Percentiles rank a stretch among this genome's conserved stretches.
These are phyloP conservation scores for Podarcis siculus DNA, from an alignment of 2,797 vertebrate species.

Conservation along the genomic window DNA sequence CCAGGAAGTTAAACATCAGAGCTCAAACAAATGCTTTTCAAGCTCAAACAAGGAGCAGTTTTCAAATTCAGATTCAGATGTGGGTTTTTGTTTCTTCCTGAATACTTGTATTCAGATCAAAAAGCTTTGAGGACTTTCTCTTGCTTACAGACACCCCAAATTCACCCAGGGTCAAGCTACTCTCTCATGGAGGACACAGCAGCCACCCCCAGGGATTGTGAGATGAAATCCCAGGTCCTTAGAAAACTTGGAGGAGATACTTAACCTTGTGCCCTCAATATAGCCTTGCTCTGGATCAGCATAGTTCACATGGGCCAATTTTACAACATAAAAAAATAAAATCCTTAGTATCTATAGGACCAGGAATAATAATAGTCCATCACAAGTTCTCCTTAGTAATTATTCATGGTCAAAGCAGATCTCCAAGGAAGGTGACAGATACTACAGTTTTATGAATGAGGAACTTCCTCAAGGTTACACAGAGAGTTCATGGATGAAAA, in stretches of 20 bases:
- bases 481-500: neutral
- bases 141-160: neutral
- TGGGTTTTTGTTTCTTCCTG: conserved; percentile 5
- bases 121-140: neutral
- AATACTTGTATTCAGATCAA: conserved; percentile 16
- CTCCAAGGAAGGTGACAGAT: neutral
- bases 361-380: neutral
- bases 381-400: neutral
- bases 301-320: neutral
- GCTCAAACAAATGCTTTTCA: conserved; percentile 25
- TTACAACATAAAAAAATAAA: neutral
- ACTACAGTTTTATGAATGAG: neutral
- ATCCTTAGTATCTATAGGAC: neutral
- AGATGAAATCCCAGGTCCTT: neutral
- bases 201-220: neutral
- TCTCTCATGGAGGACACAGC: neutral
- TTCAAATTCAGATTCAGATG: conserved; percentile 37
- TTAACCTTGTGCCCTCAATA: neutral
- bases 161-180: neutral
- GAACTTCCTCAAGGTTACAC: neutral
- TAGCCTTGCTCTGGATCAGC: neutral
- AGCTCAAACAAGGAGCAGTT: conserved; percentile 25
- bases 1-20: conserved; percentile 35
- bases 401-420: neutral
- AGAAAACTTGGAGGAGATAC: neutral